Conservation (phyloP, 2,797 vertebrate genomes). For the Eulemur albifrons region DNA sequence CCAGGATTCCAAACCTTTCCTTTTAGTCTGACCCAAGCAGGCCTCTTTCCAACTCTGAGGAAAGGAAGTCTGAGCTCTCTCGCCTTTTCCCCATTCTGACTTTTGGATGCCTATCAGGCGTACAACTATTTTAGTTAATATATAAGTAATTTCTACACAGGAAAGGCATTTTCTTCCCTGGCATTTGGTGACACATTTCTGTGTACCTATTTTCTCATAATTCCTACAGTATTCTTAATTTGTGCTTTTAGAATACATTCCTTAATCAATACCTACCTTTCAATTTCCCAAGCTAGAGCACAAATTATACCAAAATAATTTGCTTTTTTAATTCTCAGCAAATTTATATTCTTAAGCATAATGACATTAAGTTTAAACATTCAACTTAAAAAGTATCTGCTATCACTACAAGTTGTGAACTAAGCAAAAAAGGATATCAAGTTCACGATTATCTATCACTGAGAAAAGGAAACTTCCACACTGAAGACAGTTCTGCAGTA, state of each 20-base stretch:
- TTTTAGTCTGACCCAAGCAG: background rate
- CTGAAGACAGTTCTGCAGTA: background rate
- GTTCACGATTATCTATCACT: background rate
- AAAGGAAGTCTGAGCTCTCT: background rate
- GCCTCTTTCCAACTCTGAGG: background rate
- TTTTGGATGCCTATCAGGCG: background rate
- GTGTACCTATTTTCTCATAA: background rate
- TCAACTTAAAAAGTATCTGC: background rate
- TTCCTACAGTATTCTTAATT: background rate
- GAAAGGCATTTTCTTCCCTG: background rate
- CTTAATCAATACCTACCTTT: background rate
- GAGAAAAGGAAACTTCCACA: background rate
- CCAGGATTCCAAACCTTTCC: background rate
- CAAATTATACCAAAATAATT: background rate
- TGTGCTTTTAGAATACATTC: background rate
- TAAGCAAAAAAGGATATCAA: background rate
- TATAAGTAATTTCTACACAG: background rate
- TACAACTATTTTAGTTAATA: background rate
- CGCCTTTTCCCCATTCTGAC: background rate
- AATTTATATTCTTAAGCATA: background rate
- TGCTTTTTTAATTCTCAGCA: slow-evolving; percentile 26
- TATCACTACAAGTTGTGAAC: background rate
- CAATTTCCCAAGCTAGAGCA: background rate
- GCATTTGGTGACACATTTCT: background rate
- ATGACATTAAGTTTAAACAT: background rate